Evolutionary conservation across 1,140 invertebrate genomes (phyloP), one percentile per base, ranked within the genome.

Genomic region (Colletes gigas): DNA sequence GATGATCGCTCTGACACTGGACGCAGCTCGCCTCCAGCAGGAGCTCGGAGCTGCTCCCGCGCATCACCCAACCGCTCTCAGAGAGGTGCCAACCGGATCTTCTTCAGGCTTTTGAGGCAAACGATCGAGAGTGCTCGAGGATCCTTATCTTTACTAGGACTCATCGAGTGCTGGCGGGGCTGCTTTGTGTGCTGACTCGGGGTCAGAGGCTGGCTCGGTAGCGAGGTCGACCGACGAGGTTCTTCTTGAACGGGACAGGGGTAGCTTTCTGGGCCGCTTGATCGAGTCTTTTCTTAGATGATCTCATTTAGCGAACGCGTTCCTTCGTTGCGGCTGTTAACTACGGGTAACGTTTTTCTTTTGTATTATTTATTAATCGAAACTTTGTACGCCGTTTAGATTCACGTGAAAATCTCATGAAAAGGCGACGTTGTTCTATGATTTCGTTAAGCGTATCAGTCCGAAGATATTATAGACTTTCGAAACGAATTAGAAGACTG

Each of bases 31-130:
- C 91, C 92, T 96, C 96, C 92, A 97, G 96, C 94, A 97, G 94
- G 92, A 97, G 95, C 94, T 97, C 97, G 88, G 96, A 97, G 94
- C 96, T 97, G 94, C 96, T 96, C 93, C 96, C 96, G 92, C 96
- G 95, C 96, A 97, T 97, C 87, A 90, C 88, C 88, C 82, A 66
- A 69, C 72, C 74, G 68, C 74, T 83, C 59, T 77, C 67, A 75
- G 52, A 47, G 70, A 57, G 78, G 65, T 72, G 78, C 82, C 76
- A 79, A 71, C 75, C 85, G 74, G 70, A 73, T 68, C 81, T 78
- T 78, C 81, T 72, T 81, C 85, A 47, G 47, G 52, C 55, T 55
- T 73, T 78, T 73, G 30, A 54, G 70, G 57, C 62, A 47, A 80
- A 52, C 79, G 76, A 68, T 80, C 62, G 69, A 67, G 72, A 39